Base-by-base conservation (phyloP, 2,113 vertebrate species). In the Tor tambroides region DNA sequence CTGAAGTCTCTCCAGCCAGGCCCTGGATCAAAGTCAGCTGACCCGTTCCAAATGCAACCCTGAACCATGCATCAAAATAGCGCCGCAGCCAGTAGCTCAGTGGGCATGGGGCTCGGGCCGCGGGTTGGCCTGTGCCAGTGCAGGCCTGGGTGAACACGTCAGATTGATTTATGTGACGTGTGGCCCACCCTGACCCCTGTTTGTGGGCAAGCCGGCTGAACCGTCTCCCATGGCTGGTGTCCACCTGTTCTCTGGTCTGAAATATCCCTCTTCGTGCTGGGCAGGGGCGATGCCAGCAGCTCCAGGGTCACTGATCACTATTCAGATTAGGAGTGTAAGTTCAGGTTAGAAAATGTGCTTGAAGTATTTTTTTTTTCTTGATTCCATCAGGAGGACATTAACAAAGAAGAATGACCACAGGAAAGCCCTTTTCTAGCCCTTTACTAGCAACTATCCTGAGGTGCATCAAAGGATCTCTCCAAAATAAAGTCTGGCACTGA, bases 81-180 rank as follows among this genome's bases (percentile, higher is more conserved):
- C 83, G 54, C 65, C 65, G 28, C 82, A 83, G 88, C 87, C 89
- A 89, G 90, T 63, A 84, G 83, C 87, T 81, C 86, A 74, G 72
- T 87, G 69, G 85, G 85, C 79, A 61, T 6, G 54, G 89, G 90
- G 87, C 91, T 83, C 80, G 84, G 85, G 90, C 84, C 72, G 54
- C 35, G 49, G 87, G 81, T 77, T 61, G 74, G 72, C 69, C 87
- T 77, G 69, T 85, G 86, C 89, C 71, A 81, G 77, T 63, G 15
- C 77, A 93, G 94, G 93, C 93, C 91, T 95, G 93, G 89, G 78
- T 94, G 93, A 92, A 94, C 94, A 92, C 77, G 93, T 95, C 94
- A 92, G 89, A 75, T 93, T 92, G 91, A 94, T 93, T 94, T 91
- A 91, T 86, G 89, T 93, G 91, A 95, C 41, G 90, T 78, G 83